Conservation (phyloP, 1,140 invertebrate genomes). For the Colletes latitarsis region DNA sequence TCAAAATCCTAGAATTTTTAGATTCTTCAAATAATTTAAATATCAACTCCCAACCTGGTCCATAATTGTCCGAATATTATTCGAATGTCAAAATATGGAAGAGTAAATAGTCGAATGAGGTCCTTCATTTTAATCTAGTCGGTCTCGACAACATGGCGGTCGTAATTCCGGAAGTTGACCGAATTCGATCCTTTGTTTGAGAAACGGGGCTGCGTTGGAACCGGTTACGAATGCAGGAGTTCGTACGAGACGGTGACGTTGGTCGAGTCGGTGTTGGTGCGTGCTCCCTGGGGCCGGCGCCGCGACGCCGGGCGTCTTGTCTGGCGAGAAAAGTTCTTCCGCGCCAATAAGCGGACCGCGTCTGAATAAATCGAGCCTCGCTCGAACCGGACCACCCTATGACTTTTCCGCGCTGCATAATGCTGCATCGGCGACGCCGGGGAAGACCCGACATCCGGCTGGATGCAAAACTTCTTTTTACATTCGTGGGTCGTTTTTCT, state of each 20-base stretch:
- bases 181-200: constrained; percentile 40
- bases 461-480: neutral
- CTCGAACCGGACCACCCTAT: constrained; percentile 48
- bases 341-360: constrained; percentile 49
- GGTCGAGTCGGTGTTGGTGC: neutral
- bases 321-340: constrained; percentile 51
- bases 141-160: too few species aligned
- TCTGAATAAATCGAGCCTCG: constrained; percentile 58
- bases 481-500: neutral
- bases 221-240: neutral
- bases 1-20: too few species aligned
- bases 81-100: too few species aligned
- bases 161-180: constrained; percentile 8
- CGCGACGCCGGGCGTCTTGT: constrained; percentile 55
- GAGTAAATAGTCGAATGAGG: too few species aligned
- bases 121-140: too few species aligned
- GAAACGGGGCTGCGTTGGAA: neutral
- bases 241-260: neutral
- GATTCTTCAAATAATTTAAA: too few species aligned
- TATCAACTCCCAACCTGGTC: too few species aligned
- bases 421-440: neutral
- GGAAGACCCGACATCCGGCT: neutral
- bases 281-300: constrained; percentile 36
- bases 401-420: constrained; percentile 41
- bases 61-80: too few species aligned